Base-by-base conservation (phyloP, 2,797 vertebrate species). In the Graptemys geographica region DNA sequence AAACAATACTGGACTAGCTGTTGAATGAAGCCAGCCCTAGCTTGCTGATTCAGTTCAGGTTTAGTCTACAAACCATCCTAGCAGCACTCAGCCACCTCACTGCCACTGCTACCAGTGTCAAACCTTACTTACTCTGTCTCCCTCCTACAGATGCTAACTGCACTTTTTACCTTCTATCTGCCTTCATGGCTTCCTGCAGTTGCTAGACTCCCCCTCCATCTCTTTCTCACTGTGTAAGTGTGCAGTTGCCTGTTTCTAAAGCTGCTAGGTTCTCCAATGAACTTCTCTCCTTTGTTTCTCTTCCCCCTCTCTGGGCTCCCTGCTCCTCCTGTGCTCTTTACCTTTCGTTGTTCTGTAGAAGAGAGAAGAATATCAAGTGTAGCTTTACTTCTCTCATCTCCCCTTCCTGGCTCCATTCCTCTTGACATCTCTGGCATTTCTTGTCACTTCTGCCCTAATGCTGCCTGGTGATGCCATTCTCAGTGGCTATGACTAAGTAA, bases 391-490 rank as follows among this genome's bases (percentile, higher is more conserved):
- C 31, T 83, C 37, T 78, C 55, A 56, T 83, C 31, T 25, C 74
- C 25, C 55, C 23, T 1, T 11, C 2, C 5, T 52, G 1, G 0
- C 85, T 94, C 94, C 15, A 49, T 84, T 93, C 4, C 10, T 90
- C 6, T 55, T 84, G 41, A 44, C n/a, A 59, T 2, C 0, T 87
- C 62, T 51, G 8, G 11, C 5, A 19, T 44, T 92, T 90, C n/a
- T 4, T 44, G 31, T 79, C 31, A 62, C 2, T 88, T 74, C 6
- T 83, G 57, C 62, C 27, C 6, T 33, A 84, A 33, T 0, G 1
- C 3, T 62, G 25, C 41, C 3, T 81, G 55, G 84, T 0, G 0
- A 27, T 65, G 3, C 31, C 0, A 0, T 55, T 82, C 1, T 0
- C 44, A 81, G 65, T 84, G 18, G 37, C 92, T 0, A 0, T 62